Conservation (phyloP, 2,888 invertebrate species). For the Odontocolon sp. region DNA sequence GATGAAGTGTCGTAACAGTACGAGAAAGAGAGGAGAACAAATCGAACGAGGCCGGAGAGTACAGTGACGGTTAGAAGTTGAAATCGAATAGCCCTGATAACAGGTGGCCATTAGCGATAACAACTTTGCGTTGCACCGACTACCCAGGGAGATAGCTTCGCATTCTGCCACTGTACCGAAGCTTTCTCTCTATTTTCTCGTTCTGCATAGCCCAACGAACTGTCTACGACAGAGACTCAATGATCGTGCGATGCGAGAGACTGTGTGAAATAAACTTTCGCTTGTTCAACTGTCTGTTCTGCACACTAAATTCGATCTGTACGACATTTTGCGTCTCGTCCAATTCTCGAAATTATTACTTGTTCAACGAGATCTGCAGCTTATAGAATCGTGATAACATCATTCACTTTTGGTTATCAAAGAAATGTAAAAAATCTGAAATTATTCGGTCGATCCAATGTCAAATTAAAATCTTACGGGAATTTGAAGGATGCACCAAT, state of each 20-base stretch:
- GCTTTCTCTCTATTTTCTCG: conserved; percentile 42
- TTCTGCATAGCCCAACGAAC: conserved; percentile 62
- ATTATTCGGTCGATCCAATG: conserved; percentile 17
- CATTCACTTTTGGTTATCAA: too few relatives aligned
- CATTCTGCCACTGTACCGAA: background rate
- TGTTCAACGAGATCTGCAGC: too few relatives aligned
- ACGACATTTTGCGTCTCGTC: too few relatives aligned
- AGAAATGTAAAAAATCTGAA: background rate
- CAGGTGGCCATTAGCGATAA: conserved; percentile 71
- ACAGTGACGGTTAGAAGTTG: conserved; percentile 49
- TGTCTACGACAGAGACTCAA: conserved; percentile 63
- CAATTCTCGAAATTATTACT: too few relatives aligned
- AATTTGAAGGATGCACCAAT: background rate
- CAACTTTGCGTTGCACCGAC: conserved; percentile 65
- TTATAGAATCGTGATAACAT: too few relatives aligned
- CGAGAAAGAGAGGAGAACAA: conserved; percentile 20
- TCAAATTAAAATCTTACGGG: background rate
- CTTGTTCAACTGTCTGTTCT: conserved; percentile 45
- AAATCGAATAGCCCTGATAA: conserved; percentile 70
- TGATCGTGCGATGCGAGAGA: conserved; percentile 38
- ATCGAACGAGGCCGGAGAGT: conserved; percentile 55
- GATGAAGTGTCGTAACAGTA: background rate
- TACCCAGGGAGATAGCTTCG: conserved; percentile 29
- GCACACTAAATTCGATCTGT: too few relatives aligned
- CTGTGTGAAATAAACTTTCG: conserved; percentile 69